Evolutionary conservation across 2,797 vertebrate species (phyloP), one percentile per base, ranked within the genome.

Genomic region (Delichon dasypus): DNA sequence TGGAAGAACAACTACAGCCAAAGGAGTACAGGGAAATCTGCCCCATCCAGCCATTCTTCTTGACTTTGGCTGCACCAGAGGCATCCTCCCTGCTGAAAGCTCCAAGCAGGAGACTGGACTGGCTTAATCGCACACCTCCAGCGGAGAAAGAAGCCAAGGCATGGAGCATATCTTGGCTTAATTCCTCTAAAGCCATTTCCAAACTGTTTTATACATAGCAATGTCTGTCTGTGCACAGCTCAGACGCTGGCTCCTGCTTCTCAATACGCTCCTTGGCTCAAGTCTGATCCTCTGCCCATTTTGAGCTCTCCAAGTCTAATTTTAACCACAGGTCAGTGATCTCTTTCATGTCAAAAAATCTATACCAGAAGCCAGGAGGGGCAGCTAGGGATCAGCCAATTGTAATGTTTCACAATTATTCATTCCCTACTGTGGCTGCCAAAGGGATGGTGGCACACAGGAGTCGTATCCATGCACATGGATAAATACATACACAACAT

Each of bases 271-370:
- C 21, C 77, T 85, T 61, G 51, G 58, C 80, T 94, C 36, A 47
- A 25, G 72, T 73, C 68, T 83, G 48, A 73, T 87, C 62, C 77
- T 85, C 68, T 90, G 53, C 45, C 48, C 50, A 7, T 54, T 78
- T 48, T 50, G 40, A 91, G 45, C 44, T 89, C 65, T 85, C 67
- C 51, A 93, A 86, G 53, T 62, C 42, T 96, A 75, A 85, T 90
- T 97, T 94, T 81, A 88, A 68, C 71, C 65, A 50, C 7, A 30
- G 34, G 29, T 75, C 73, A 80, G 30, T 58, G 29, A 82, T 54
- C 34, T 66, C 73, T 92, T 93, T 78, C 68, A 54, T 26, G 44
- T 87, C 22, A 85, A 87, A 70, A 92, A 87, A 51, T 40, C 66
- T 44, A 20, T 47, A 78, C 40, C 45, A 83, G 88, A 55, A 85